These are phyloP conservation scores for Achatina immaculata DNA, from an alignment of 1,140 invertebrate genomes.

Conservation along the genomic window DNA sequence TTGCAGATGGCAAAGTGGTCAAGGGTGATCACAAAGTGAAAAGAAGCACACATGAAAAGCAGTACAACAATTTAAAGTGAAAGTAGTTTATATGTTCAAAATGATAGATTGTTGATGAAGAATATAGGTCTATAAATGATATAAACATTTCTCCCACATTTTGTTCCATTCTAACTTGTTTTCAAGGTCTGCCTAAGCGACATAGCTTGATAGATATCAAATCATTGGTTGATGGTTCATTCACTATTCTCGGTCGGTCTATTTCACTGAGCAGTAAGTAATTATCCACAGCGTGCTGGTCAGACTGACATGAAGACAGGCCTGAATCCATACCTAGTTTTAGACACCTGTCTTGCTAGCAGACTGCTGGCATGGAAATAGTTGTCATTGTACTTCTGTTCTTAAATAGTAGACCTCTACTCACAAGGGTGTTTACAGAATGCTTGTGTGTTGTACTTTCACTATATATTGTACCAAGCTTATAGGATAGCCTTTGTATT, in stretches of 20 bases:
- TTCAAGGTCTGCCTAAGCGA: conserved; percentile 47
- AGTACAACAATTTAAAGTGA: no score
- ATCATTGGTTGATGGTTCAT: conserved; percentile 52
- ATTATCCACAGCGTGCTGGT: neutral
- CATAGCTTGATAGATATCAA: conserved; percentile 57
- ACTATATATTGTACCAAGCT: no score
- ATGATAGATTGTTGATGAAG: no score
- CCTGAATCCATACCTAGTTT: neutral
- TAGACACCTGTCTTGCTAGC: neutral
- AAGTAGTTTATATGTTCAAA: no score
- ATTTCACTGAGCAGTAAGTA: conserved; percentile 61
- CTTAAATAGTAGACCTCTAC: neutral
- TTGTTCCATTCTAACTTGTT: conserved; percentile 44
- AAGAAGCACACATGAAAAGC: no score
- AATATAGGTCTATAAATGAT: no score
- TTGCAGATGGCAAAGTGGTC: no score
- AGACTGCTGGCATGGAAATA: neutral
- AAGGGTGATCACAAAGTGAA: no score
- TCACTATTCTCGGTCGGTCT: conserved; percentile 52
- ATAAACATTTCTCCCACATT: neutral
- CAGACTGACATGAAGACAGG: neutral
- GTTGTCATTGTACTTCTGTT: neutral
- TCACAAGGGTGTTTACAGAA: neutral
- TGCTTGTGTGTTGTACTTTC: neutral
- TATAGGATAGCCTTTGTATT: no score